Base-by-base conservation (phyloP, 2,797 vertebrate genomes). In the Todus mexicanus region DNA sequence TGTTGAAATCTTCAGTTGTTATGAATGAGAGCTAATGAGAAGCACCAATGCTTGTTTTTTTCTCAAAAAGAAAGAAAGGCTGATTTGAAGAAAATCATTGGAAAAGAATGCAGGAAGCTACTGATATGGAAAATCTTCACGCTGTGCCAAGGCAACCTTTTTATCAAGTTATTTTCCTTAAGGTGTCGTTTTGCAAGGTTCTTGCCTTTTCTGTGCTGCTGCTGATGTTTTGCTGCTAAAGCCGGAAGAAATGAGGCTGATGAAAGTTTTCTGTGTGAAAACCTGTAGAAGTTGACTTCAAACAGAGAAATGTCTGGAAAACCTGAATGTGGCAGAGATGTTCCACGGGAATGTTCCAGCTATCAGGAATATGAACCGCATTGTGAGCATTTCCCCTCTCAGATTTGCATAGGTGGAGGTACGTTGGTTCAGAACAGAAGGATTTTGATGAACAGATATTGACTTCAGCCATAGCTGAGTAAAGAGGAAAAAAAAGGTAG, bases 391-490 rank as follows among this genome's bases (percentile, higher is more conserved):
- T 84, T 94, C 53, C 73, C 56, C 90, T 97, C 93, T 92, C 59
- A 75, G 47, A 70, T 90, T 88, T 94, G 87, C 92, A 84, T 47
- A 54, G 85, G 50, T 90, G 79, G 70, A 85, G 84, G 84, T 78
- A 93, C 10, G 63, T 78, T 96, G 90, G 90, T 94, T 95, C 90
- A 92, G 93, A 95, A 84, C 51, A 96, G 92, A 89, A 93, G 87
- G 93, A 94, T 92, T 97, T 91, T 94, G 93, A 95, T 77, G 87
- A 97, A 84, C 82, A 92, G 92, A 83, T 93, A 93, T 85, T 84
- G 90, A 78, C 92, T 95, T 94, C 94, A 92, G 93, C 92, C 89
- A 66, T 50, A 87, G 71, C 81, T 87, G 96, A 96, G 95, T 96
- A 96, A 94, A 96, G 95, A 94, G 90, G 71, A 61, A 59, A 89